A percentile compares a stretch with the other conserved stretches of the same genome.
These are phyloP conservation scores for Melierax canorus DNA, from an alignment of 2,113 vertebrate genomes.

Conservation along the genomic window DNA sequence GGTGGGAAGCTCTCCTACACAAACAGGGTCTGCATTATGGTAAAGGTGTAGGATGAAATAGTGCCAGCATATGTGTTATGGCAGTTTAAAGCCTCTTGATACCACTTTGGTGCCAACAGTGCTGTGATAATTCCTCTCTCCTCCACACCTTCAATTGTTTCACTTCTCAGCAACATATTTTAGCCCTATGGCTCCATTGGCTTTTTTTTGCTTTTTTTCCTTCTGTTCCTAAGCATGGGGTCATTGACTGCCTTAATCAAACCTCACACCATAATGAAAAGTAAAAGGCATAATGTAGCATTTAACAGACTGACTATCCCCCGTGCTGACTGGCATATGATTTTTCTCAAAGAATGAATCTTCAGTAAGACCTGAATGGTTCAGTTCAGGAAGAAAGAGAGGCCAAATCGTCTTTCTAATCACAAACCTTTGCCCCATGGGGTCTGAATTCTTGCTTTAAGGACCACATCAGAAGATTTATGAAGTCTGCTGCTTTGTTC, in stretches of 20 bases:
- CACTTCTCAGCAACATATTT: background rate
- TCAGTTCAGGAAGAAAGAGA: constrained; percentile 9
- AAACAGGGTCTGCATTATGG: background rate
- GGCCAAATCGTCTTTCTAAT: constrained; percentile 12
- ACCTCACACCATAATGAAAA: background rate
- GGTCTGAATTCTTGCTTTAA: constrained; percentile 33
- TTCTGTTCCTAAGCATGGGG: background rate
- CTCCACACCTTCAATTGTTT: background rate
- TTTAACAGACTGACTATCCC: background rate
- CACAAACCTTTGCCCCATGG: constrained; percentile 30
- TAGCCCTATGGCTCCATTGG: background rate
- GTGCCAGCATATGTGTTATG: background rate
- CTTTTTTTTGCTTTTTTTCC: background rate
- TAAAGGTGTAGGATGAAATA: background rate
- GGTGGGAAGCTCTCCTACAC: background rate
- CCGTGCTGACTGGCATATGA: background rate
- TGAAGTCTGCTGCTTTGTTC: constrained; percentile 46
- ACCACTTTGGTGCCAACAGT: background rate
- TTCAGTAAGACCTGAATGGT: constrained; percentile 3
- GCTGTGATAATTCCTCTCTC: constrained; percentile 4
- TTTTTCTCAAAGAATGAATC: constrained; percentile 2
- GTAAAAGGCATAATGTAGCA: background rate
- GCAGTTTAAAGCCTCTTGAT: background rate
- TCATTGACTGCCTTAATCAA: constrained; percentile 25
- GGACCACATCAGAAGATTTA: constrained; percentile 40